Base-by-base conservation (phyloP, 2,113 vertebrate genomes). In the Chloroceryle aenea region DNA sequence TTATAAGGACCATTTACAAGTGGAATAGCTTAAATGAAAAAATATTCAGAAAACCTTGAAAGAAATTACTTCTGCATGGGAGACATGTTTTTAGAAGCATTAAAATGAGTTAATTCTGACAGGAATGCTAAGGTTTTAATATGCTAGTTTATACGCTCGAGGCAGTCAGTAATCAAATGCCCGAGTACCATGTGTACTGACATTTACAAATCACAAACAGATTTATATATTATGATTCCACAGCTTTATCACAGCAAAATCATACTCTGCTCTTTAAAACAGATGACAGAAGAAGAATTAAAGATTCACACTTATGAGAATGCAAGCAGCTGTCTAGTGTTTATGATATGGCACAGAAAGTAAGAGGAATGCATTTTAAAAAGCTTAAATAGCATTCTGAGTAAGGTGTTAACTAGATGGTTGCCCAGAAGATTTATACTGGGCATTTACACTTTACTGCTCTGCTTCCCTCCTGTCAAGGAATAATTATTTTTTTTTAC, bases 131-230 rank as follows among this genome's bases (percentile, higher is more conserved):
- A 78, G 56, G 40, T 75, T 96, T 93, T 95, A 93, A 96, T 89
- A 85, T 62, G 77, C 69, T 93, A 78, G 73, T 96, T 96, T 92
- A 72, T 92, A 93, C 95, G 90, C 96, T 94, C 32, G 80, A 94
- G 83, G 88, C 92, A 96, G 77, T 77, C 66, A 79, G 76, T 94
- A 96, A 96, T 95, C 69, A 89, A 95, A 94, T 87, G 88, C 80
- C 90, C 3, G 20, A 97, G 90, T 96, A 92, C 69, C 3, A 0
- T n/a, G 50, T 62, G 56, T 87, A 82, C 88, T 90, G 90, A 85
- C 92, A 90, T 94, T 93, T 96, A 92, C 66, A 89, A 95, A 96
- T 94, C 73, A 76, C 73, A 93, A 84, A 89, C 80, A 94, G 90
- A 95, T 97, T 96, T 96, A 94, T 87, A 62, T 73, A 75, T 90